These are phyloP conservation scores for Grammomys surdaster DNA, from an alignment of 2,113 vertebrate species.

Conservation along the genomic window DNA sequence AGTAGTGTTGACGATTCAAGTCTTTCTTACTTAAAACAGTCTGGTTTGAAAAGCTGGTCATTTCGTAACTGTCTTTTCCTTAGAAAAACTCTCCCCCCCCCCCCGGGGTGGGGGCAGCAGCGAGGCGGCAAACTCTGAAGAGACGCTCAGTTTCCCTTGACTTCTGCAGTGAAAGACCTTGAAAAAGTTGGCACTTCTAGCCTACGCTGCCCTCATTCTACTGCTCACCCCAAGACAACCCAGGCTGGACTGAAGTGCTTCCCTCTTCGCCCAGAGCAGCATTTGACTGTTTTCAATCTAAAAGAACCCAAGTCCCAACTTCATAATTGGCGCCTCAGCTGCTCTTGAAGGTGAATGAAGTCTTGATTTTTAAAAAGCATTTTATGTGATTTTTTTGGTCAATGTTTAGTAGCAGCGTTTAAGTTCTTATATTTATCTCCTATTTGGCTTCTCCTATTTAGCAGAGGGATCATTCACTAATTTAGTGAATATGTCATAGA, in stretches of 20 bases:
- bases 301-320: constrained; percentile 24
- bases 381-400: constrained; percentile 13
- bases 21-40: neutral
- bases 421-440: constrained; percentile 33
- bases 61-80: constrained; percentile 43
- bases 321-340: constrained; percentile 58
- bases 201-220: neutral
- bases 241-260: constrained; percentile 61
- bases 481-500: constrained; percentile 26
- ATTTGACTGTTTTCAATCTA: constrained; percentile 73
- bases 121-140: constrained; percentile 49
- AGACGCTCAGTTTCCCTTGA: constrained; percentile 68
- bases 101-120: constrained; percentile 66
- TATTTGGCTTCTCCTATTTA: neutral
- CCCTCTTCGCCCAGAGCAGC: constrained; percentile 58
- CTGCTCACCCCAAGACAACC: constrained; percentile 20
- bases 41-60: constrained; percentile 15
- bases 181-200: constrained; percentile 49
- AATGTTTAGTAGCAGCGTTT: neutral
- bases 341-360: constrained; percentile 74
- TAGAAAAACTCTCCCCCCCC: constrained; percentile 36
- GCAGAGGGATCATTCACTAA: constrained; percentile 1
- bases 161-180: constrained; percentile 57
- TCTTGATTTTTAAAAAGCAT: neutral
- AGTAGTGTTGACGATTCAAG: neutral